Percentiles rank a stretch among this genome's conserved stretches.
phyloP scores from a whole-genome alignment of 2,113 vertebrate genomes.

The Piprites chloris region DNA sequence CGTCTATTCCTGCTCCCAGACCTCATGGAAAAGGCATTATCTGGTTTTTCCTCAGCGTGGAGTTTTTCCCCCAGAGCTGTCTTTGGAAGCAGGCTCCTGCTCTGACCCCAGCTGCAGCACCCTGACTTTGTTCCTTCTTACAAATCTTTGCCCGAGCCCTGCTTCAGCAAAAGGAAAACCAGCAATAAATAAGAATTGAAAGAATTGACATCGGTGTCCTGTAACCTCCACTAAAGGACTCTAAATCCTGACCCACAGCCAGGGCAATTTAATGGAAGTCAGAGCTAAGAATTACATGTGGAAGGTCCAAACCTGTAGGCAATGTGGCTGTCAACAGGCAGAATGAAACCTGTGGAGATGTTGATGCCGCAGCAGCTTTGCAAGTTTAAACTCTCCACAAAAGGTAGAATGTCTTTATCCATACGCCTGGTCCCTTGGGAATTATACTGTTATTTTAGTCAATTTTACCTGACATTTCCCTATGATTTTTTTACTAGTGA shows the following conservation, averaged over 20 bases:
- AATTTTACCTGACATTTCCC: constrained; percentile 79
- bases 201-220: neutral
- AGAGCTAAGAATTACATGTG: neutral
- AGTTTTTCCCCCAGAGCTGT: neutral
- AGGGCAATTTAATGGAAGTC: neutral
- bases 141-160: neutral
- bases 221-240: neutral
- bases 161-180: neutral
- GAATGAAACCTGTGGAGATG: constrained; percentile 30
- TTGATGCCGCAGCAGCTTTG: constrained; percentile 50
- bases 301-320: neutral
- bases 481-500: constrained; percentile 81
- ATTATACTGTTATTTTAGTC: constrained; percentile 77
- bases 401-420: constrained; percentile 71
- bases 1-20: neutral
- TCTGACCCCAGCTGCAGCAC: neutral
- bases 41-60: neutral
- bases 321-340: constrained; percentile 8
- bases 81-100: neutral
- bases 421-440: constrained; percentile 55
- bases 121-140: neutral
- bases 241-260: neutral
- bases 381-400: constrained; percentile 55
- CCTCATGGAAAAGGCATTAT: neutral
- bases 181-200: neutral